Conservation (phyloP, 2,888 invertebrate genomes). For the Limnephilus lunatus region DNA sequence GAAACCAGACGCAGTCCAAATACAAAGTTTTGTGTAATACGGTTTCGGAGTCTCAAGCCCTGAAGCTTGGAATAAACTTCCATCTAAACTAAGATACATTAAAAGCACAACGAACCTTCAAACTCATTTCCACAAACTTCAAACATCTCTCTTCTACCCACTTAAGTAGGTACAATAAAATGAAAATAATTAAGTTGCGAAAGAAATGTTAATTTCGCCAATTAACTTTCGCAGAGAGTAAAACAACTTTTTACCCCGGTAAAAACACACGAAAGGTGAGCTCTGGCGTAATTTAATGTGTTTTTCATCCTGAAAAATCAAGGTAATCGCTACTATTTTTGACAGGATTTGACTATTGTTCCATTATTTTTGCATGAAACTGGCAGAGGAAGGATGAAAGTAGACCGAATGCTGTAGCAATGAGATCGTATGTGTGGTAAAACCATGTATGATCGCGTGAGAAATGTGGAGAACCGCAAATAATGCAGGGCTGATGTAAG, state of each 20-base stretch:
- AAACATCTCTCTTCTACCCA: not conserved
- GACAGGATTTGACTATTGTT: too few species aligned
- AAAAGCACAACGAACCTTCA: not conserved
- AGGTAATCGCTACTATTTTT: too few species aligned
- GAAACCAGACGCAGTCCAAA: not conserved
- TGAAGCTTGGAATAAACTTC: not conserved
- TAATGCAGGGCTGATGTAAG: too few species aligned
- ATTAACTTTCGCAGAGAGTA: not conserved
- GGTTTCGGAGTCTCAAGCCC: not conserved
- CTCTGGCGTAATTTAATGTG: too few species aligned
- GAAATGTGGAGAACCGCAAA: too few species aligned
- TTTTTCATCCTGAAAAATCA: too few species aligned
- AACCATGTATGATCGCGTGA: too few species aligned
- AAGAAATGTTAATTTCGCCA: not conserved
- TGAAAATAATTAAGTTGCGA: not conserved
- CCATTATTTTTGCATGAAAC: too few species aligned
- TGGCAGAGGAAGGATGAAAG: too few species aligned
- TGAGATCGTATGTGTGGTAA: too few species aligned
- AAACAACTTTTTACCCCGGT: not conserved
- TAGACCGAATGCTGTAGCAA: too few species aligned
- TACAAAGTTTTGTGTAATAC: not conserved
- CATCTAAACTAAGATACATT: not conserved
- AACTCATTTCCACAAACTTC: not conserved
- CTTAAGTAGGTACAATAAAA: not conserved
- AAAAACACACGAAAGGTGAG: too few species aligned